These are phyloP conservation scores for Eristalis pertinax DNA, from an alignment of 2,888 invertebrate species.

Conservation along the genomic window DNA sequence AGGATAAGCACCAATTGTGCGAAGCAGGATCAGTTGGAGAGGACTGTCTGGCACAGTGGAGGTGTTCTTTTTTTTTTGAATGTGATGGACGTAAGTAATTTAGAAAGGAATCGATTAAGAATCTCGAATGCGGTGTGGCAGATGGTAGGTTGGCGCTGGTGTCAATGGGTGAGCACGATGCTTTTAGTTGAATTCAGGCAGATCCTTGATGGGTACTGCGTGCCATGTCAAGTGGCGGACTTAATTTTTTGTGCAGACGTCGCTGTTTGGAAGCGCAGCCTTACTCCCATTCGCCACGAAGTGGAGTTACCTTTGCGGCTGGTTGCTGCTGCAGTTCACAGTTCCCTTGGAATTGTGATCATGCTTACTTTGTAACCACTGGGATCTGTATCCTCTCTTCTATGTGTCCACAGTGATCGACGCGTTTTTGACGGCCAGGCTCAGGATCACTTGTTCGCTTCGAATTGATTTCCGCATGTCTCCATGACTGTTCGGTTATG, in stretches of 20 bases:
- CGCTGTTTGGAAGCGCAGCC: not conserved
- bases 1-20: not conserved
- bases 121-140: not conserved
- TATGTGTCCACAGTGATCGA: no score
- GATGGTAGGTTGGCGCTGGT: not conserved
- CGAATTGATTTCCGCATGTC: no score
- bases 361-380: no score
- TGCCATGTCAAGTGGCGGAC: not conserved
- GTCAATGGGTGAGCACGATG: not conserved
- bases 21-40: constrained; percentile 1
- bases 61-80: no score
- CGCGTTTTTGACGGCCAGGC: no score
- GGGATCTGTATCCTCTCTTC: no score
- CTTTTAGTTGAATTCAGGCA: not conserved
- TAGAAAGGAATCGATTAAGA: constrained; percentile 6
- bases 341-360: no score
- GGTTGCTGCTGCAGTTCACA: no score
- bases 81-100: constrained; percentile 24
- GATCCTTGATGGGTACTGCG: not conserved
- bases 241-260: not conserved
- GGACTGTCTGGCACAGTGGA: not conserved
- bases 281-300: no score
- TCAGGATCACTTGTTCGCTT: no score
- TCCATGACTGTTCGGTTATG: no score
- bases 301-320: no score